These are phyloP conservation scores for Oncorhynchus tshawytscha DNA, from an alignment of 2,113 vertebrate species.

Conservation along the genomic window DNA sequence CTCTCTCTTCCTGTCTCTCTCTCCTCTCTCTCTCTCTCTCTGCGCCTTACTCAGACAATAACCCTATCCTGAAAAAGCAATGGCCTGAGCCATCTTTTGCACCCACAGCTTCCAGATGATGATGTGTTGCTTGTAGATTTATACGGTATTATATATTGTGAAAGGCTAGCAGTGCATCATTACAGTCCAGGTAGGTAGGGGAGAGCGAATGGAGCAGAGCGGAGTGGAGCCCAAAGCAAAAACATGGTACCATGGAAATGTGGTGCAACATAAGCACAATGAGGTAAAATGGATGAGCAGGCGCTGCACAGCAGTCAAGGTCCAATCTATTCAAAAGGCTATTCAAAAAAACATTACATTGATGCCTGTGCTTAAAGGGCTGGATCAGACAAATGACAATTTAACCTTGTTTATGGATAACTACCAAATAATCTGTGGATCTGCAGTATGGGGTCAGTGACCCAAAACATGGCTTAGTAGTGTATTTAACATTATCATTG, in stretches of 20 bases:
- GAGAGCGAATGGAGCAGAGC: background rate
- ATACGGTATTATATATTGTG: conserved; percentile 28
- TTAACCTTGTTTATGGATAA: conserved; percentile 21
- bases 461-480: background rate
- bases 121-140: conserved; percentile 5
- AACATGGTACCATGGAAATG: conserved; percentile 13
- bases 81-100: background rate
- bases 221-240: background rate
- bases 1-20: background rate
- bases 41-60: conserved; percentile 11
- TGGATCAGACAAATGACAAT: conserved; percentile 10
- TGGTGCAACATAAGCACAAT: conserved; percentile 18
- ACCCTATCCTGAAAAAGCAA: conserved; percentile 2
- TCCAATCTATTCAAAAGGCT: conserved; percentile 30
- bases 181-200: too few relatives aligned
- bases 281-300: conserved; percentile 44
- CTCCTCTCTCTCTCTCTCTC: background rate
- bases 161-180: background rate
- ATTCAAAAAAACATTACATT: conserved; percentile 27
- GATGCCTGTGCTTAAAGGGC: conserved; percentile 11
- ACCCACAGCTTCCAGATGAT: conserved; percentile 14
- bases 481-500: too few relatives aligned
- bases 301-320: conserved; percentile 25
- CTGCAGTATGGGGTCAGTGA: background rate
- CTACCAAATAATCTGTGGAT: background rate